Evolutionary conservation across 2,888 invertebrate genomes (phyloP).

Genomic region (Scaptomyza parva): DNA sequence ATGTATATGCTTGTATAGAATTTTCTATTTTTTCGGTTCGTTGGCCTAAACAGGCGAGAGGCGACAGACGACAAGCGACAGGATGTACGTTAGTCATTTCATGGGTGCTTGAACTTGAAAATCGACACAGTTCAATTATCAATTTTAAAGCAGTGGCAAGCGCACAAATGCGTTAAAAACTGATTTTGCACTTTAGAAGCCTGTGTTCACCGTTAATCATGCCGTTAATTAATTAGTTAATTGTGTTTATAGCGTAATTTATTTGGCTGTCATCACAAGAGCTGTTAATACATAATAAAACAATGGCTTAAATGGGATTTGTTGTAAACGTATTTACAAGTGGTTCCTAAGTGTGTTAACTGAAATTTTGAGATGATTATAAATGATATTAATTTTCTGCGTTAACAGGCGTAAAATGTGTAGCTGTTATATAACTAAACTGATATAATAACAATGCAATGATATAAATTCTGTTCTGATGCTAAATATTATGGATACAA

Average conservation of each 20-base stretch:
- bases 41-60: conserved; percentile 11
- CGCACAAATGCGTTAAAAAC: conserved; percentile 60
- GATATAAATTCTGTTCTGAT: too few relatives aligned
- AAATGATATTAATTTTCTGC: background rate
- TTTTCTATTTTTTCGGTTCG: conserved; percentile 50
- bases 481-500: too few relatives aligned
- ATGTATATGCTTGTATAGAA: conserved; percentile 27
- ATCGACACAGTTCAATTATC: conserved; percentile 61
- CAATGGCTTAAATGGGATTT: conserved; percentile 60
- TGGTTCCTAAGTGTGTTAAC: conserved; percentile 28
- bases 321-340: conserved; percentile 36
- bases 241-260: conserved; percentile 63
- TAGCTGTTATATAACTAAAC: background rate
- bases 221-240: conserved; percentile 72
- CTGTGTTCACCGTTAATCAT: conserved; percentile 50
- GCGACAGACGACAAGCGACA: conserved; percentile 25
- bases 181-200: conserved; percentile 44
- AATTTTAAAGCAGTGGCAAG: conserved; percentile 57
- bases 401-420: background rate
- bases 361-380: conserved; percentile 18
- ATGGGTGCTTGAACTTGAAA: conserved; percentile 70
- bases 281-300: conserved; percentile 63
- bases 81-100: conserved; percentile 53
- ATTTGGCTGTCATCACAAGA: conserved; percentile 29
- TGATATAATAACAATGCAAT: too few relatives aligned